Evolutionary conservation across 30 jellyfish, hydroid and myxozoan species (phyloP), one percentile per base, ranked within the genome.

Genomic region (Clytia hemisphaerica): DNA sequence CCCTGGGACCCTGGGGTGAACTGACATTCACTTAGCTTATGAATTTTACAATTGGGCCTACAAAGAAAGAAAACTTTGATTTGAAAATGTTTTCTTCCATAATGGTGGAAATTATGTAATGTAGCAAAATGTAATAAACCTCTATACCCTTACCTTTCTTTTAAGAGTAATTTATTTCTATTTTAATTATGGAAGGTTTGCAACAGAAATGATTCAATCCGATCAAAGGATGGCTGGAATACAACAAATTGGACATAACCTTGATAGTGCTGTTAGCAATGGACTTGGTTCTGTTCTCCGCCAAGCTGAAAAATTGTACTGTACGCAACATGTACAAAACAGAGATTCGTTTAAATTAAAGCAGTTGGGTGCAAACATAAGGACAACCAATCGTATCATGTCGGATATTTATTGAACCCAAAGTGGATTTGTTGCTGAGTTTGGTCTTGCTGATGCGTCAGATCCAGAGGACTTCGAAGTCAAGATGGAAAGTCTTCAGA

Each of bases 361-460:
- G 30, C 47, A 62, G 51, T 61, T 61, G 79, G 48, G 73, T 31
- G 79, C 87, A 35, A 75, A 75, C 72, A 42, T 33, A 45, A 63
- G 73, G 37, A 76, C 88, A 12, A 61, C 51, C 6, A 37, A 42
- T 55, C 80, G 61, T 58, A 61, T 76, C 45, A 77, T 77, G 83
- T 67, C 77, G 6, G 92, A 77, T 37, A 77, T 77, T 31, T 67
- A 77, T 66, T 83, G 82, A 24, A 28, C 37, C 25, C 83, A 77
- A 42, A 33, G 15, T 25, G 55, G 55, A 37, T 44, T 64, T 35
- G 26, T 77, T 58, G 92, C 31, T 25, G 54, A 55, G 4, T 36
- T 44, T 34, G 92, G 92, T 61, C 63, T 61, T 61, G 75, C 75
- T 37, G 75, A 61, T 37, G 62, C 62, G 27, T 14, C 36, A 16